Evolutionary conservation across 2,888 invertebrate genomes (phyloP).

Genomic region (Notodonta dromedarius): DNA sequence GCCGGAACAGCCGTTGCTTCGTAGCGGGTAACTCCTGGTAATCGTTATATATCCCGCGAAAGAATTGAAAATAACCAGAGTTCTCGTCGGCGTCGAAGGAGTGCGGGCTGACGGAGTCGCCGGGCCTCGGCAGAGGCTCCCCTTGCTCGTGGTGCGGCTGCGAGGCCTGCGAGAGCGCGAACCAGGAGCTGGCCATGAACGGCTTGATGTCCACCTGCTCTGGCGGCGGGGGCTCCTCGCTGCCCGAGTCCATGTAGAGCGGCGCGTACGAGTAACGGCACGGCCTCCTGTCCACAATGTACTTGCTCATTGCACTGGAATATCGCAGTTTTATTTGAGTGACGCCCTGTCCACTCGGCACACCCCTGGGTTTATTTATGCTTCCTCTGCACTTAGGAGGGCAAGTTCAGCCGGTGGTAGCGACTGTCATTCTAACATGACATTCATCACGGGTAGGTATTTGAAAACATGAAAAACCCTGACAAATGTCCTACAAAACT

Average conservation of each 20-base stretch:
- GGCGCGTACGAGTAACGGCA: slow-evolving; percentile 55
- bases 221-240: slow-evolving; percentile 28
- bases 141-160: slow-evolving; percentile 32
- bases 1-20: slow-evolving; percentile 64
- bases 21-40: slow-evolving; percentile 61
- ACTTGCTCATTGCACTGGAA: neutral
- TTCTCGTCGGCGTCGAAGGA: slow-evolving; percentile 66
- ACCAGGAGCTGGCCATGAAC: slow-evolving; percentile 40
- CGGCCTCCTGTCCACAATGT: slow-evolving; percentile 45
- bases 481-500: no score
- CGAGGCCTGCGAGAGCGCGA: slow-evolving; percentile 29
- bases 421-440: no score
- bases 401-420: no score
- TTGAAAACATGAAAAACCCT: no score
- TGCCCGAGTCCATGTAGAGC: slow-evolving; percentile 39
- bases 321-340: no score
- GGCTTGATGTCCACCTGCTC: slow-evolving; percentile 39
- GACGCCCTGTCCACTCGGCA: no score
- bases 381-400: no score
- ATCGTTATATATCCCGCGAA: slow-evolving; percentile 69
- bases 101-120: slow-evolving; percentile 52
- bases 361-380: no score
- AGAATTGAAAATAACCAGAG: slow-evolving; percentile 74
- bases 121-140: slow-evolving; percentile 47
- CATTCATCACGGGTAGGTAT: no score